Evolutionary conservation across 2,113 vertebrate genomes (phyloP).

Genomic region (Melanocharis versteri): DNA sequence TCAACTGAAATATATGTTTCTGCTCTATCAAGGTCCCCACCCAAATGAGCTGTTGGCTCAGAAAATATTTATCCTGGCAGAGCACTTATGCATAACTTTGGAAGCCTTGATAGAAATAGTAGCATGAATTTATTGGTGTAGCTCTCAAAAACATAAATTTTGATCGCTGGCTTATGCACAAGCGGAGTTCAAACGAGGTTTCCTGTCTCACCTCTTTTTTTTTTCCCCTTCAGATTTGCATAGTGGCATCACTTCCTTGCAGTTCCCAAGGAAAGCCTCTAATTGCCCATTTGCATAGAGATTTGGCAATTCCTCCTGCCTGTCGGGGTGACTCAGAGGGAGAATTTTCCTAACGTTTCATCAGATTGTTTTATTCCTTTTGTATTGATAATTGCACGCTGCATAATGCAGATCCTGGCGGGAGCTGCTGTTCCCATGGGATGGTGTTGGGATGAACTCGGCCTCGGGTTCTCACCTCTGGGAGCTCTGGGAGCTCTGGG

Average conservation of each 20-base stretch:
- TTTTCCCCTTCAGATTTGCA: not conserved
- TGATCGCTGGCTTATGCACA: not conserved
- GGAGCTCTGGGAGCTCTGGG: not conserved
- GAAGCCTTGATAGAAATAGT: constrained; percentile 39
- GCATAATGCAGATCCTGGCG: not conserved
- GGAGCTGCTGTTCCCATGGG: not conserved
- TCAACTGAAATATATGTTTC: constrained; percentile 10
- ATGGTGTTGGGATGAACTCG: not conserved
- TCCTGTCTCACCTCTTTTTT: not conserved
- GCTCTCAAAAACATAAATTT: constrained; percentile 9
- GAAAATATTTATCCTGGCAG: constrained; percentile 52
- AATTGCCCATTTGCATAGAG: constrained; percentile 49
- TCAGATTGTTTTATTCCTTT: constrained; percentile 42
- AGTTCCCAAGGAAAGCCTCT: constrained; percentile 43
- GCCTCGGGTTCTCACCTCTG: constrained; percentile 2
- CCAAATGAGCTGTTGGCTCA: constrained; percentile 28
- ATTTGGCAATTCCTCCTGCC: not conserved
- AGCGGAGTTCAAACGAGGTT: constrained; percentile 20
- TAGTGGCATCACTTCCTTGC: not conserved
- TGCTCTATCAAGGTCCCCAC: not conserved
- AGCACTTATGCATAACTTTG: constrained; percentile 11
- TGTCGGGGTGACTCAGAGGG: constrained; percentile 1
- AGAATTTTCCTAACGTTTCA: constrained; percentile 31
- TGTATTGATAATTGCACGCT: not conserved
- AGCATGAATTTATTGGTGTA: constrained; percentile 18